Evolutionary conservation across 92 coral and sea anemone genomes (phyloP).

Genomic region (Porites lobata): DNA sequence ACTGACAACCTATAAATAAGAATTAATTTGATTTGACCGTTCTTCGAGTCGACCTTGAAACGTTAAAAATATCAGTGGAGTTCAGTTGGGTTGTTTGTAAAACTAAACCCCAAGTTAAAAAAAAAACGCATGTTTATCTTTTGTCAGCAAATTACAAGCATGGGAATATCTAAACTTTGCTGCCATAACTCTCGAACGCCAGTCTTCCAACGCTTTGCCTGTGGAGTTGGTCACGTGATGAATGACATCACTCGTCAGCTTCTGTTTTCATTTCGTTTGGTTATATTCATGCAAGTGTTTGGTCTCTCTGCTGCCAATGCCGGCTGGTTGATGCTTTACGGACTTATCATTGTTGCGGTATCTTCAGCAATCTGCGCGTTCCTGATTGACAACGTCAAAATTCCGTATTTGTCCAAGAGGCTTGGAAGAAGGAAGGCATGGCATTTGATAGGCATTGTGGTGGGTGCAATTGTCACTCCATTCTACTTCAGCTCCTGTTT

Average conservation of each 20-base stretch:
- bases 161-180: neutral
- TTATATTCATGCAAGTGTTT: constrained; percentile 17
- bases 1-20: too few species aligned
- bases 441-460: constrained; percentile 6
- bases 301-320: constrained; percentile 18
- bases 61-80: too few species aligned
- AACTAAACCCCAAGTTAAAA: too few species aligned
- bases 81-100: too few species aligned
- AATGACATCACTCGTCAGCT: constrained; percentile 2
- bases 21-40: too few species aligned
- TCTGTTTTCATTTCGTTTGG: constrained; percentile 7
- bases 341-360: neutral
- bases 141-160: neutral
- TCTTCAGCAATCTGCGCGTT: constrained; percentile 7
- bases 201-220: neutral
- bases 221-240: constrained; percentile 2
- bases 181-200: neutral
- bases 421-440: constrained; percentile 18
- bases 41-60: too few species aligned
- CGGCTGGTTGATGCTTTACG: constrained; percentile 16
- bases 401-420: constrained; percentile 13
- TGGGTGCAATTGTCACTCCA: neutral
- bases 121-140: too few species aligned
- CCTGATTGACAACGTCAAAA: neutral
- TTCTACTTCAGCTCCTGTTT: neutral